Percentiles rank a stretch among this genome's conserved stretches.
These are phyloP conservation scores for Chaunax sp. DNA, from an alignment of 2,797 vertebrate genomes.

Conservation along the genomic window DNA sequence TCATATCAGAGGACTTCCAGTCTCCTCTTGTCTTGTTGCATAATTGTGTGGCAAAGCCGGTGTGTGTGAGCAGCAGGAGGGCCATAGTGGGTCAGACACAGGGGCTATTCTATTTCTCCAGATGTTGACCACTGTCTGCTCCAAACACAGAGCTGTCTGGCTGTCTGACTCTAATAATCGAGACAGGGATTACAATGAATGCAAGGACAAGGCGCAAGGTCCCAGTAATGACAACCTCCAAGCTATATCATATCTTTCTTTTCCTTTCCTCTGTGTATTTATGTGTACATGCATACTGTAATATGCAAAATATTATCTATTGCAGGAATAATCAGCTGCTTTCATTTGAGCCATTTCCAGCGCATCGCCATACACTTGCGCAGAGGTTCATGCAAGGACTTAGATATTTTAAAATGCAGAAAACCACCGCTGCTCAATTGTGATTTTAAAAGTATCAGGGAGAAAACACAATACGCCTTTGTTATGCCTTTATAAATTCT, in stretches of 20 bases:
- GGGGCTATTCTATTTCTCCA: conserved; percentile 72
- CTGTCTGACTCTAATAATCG: conserved; percentile 70
- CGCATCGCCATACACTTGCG: conserved; percentile 47
- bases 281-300: conserved; percentile 4
- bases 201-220: conserved; percentile 51
- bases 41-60: conserved; percentile 12
- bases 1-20: not conserved
- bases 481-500: conserved; percentile 47
- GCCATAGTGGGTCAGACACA: conserved; percentile 30
- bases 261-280: conserved; percentile 5
- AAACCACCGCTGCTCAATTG: conserved; percentile 1
- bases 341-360: conserved; percentile 34
- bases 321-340: conserved; percentile 41
- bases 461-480: conserved; percentile 44
- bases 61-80: conserved; percentile 36
- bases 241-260: conserved; percentile 25
- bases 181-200: conserved; percentile 55
- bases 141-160: conserved; percentile 62
- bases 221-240: conserved; percentile 42
- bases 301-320: conserved; percentile 36
- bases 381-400: conserved; percentile 40
- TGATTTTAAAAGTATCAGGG: conserved; percentile 24
- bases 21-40: not conserved
- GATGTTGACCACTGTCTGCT: conserved; percentile 75
- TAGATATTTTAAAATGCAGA: conserved; percentile 35